These are phyloP conservation scores for Mactra quadrangularis DNA, from an alignment of 1,140 invertebrate genomes.

Conservation along the genomic window DNA sequence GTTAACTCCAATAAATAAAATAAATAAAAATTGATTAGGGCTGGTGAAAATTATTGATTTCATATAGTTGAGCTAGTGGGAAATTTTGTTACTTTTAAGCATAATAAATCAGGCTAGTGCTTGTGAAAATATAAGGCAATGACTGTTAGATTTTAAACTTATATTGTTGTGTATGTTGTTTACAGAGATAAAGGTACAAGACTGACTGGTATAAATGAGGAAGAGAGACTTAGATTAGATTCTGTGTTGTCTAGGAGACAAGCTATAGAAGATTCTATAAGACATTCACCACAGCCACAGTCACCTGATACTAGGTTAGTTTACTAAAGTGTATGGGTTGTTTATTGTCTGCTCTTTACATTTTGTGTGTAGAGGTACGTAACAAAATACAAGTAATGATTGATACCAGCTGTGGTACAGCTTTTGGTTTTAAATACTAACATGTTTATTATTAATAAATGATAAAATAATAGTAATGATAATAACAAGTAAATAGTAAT, in stretches of 20 bases:
- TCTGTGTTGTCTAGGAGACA: constrained; percentile 11
- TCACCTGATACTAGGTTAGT: not conserved
- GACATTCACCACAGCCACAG: not conserved
- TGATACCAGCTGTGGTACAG: too few species aligned
- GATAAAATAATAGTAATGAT: too few species aligned
- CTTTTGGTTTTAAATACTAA: too few species aligned
- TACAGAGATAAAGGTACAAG: not conserved
- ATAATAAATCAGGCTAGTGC: too few species aligned
- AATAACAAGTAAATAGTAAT: too few species aligned
- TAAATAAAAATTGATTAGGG: too few species aligned
- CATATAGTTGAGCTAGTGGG: not conserved
- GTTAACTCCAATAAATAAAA: too few species aligned
- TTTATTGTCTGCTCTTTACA: not conserved
- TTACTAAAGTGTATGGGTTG: not conserved
- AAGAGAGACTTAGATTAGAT: constrained; percentile 19
- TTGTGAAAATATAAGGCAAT: too few species aligned
- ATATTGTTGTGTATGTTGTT: not conserved
- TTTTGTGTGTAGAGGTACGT: not conserved
- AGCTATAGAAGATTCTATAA: not conserved
- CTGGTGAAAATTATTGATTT: too few species aligned
- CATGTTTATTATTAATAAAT: too few species aligned
- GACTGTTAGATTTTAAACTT: not conserved
- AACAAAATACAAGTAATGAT: too few species aligned
- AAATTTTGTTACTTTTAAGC: not conserved
- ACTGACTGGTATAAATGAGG: not conserved